Evolutionary conservation across 1,140 invertebrate species (phyloP), one percentile per base, ranked within the genome.

Genomic region (Maniola jurtina): DNA sequence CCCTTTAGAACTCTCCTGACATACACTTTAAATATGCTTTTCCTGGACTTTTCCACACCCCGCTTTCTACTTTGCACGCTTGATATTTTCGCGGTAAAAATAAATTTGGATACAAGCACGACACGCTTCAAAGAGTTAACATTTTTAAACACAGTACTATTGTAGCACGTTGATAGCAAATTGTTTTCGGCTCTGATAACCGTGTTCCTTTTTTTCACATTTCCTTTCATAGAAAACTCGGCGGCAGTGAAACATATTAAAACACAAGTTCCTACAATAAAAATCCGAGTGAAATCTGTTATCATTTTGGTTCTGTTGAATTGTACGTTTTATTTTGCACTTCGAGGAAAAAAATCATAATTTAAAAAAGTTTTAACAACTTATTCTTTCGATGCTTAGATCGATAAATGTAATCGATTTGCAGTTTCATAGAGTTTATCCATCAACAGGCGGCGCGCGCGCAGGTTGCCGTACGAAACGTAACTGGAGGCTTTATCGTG

Each of bases 21-120:
- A 48, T 83, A 87, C 74, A 89, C 83, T 83, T 89, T 90, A 25
- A 81, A 84, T 52, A 88, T 75, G 65, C 73, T 79, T 45, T 66
- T 72, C 62, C 74, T 80, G 50, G 60, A 66, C 62, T 74, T 77
- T 82, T 79, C 70, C 73, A 60, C 66, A 50, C 69, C 75, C 25
- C 75, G 71, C 62, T 79, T 80, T 63, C 72, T 75, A 69, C 67
- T 86, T 59, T 85, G 76, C 61, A 80, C 79, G 71, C 76, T 84
- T 14, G 81, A 86, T 75, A 90, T 86, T 86, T 90, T 90, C 52
- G 86, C 88, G 10, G 85, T 88, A 70, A 90, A 88, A 81, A 90
- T 86, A 70, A 81, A 89, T 72, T 86, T 83, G n/a, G 88, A 87
- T 35, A 75, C 72, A 55, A 73, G 68, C 69, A 90, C 85, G 66